phyloP scores from a whole-genome alignment of 1,140 invertebrate species.

The Kradibia gibbosae region DNA sequence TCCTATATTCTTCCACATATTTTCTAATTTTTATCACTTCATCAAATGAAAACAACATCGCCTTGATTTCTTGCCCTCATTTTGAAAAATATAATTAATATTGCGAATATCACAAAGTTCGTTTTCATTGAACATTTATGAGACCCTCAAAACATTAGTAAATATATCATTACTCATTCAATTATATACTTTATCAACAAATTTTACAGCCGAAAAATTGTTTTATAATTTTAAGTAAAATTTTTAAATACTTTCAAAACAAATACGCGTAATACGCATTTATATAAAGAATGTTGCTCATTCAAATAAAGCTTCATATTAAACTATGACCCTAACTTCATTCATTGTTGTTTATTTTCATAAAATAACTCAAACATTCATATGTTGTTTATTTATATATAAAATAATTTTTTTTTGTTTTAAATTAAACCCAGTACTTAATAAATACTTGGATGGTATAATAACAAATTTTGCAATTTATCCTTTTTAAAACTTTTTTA shows the following conservation, averaged over 20 bases:
- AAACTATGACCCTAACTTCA: too few species aligned
- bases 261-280: too few species aligned
- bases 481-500: neutral
- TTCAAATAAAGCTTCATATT: neutral
- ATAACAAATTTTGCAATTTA: neutral
- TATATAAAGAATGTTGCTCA: too few species aligned
- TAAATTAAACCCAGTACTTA: neutral
- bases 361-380: too few species aligned
- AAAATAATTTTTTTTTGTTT: neutral
- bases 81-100: slow-evolving; percentile 9
- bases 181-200: slow-evolving; percentile 14
- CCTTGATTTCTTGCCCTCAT: slow-evolving; percentile 12
- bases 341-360: too few species aligned
- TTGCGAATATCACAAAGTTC: slow-evolving; percentile 6
- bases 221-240: slow-evolving; percentile 36
- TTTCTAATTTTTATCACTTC: slow-evolving; percentile 18
- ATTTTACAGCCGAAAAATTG: slow-evolving; percentile 44
- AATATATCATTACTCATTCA: slow-evolving; percentile 1
- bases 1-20: too few species aligned
- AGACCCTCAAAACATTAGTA: neutral
- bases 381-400: neutral
- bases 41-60: neutral
- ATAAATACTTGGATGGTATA: slow-evolving; percentile 4
- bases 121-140: neutral
- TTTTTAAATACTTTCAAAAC: slow-evolving; percentile 39